Evolutionary conservation across 1,140 invertebrate species (phyloP).

Genomic region (Oreohelix idahoensis): DNA sequence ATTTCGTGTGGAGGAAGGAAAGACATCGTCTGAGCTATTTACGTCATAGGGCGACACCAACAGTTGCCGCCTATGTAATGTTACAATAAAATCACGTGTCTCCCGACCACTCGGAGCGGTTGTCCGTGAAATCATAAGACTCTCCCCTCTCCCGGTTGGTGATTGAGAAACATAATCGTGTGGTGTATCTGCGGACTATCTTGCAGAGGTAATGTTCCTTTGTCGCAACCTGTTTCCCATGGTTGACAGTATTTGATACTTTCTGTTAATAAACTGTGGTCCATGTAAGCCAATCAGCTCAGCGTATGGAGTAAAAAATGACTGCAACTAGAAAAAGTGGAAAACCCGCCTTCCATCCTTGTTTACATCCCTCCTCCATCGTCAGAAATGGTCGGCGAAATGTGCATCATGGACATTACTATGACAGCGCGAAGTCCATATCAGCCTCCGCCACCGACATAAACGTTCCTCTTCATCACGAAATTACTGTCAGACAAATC

Average conservation of each 20-base stretch:
- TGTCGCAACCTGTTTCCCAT: slow-evolving; percentile 10
- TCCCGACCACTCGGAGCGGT: background rate
- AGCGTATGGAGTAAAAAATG: background rate
- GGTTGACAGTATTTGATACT: background rate
- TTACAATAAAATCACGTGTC: too few species aligned
- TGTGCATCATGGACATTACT: background rate
- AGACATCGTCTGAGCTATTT: too few species aligned
- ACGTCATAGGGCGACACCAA: too few species aligned
- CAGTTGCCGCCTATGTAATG: too few species aligned
- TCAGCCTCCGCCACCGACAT: background rate
- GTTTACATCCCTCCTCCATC: too few species aligned
- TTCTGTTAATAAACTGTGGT: background rate
- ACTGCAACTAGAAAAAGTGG: background rate
- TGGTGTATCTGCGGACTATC: slow-evolving; percentile 6
- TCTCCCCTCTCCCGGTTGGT: slow-evolving; percentile 32
- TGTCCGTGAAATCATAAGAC: background rate
- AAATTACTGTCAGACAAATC: slow-evolving; percentile 27
- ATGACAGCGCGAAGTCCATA: background rate
- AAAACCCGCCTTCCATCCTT: background rate
- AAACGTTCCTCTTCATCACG: background rate
- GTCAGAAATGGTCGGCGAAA: background rate
- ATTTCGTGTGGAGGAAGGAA: background rate
- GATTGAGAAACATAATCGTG: slow-evolving; percentile 22
- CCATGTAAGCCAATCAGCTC: background rate
- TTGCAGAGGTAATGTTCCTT: slow-evolving; percentile 14